Evolutionary conservation across 64 coral and sea anemone species (phyloP).

Genomic region (Montipora efflorescens): DNA sequence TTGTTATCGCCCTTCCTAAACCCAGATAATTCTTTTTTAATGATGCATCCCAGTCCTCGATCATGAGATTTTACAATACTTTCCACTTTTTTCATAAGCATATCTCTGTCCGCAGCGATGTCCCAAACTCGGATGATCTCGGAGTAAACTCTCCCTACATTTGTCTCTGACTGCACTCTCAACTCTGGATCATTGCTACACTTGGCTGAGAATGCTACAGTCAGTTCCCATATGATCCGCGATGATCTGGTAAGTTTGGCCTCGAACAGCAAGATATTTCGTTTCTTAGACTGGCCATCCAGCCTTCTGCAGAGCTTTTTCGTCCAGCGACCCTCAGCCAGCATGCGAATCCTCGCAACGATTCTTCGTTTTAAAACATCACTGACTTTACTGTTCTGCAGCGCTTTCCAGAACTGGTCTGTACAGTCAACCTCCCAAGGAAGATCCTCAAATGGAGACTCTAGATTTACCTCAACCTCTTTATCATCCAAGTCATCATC

Average conservation of each 20-base stretch:
- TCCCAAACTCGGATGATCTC: slow-evolving; percentile 85
- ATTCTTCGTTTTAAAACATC: slow-evolving; percentile 50
- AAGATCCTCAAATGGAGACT: slow-evolving; percentile 71
- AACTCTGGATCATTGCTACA: slow-evolving; percentile 69
- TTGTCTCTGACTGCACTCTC: slow-evolving; percentile 31
- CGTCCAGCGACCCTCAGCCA: slow-evolving; percentile 68
- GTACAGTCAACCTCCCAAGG: slow-evolving; percentile 82
- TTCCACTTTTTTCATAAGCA: slow-evolving; percentile 55
- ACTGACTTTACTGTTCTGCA: slow-evolving; percentile 43
- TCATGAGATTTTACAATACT: slow-evolving; percentile 71
- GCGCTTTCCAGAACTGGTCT: slow-evolving; percentile 63
- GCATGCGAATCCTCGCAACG: slow-evolving; percentile 63
- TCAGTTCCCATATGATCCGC: slow-evolving; percentile 74
- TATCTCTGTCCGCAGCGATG: slow-evolving; percentile 66
- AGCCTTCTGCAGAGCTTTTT: slow-evolving; percentile 65
- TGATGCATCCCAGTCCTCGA: slow-evolving; percentile 65
- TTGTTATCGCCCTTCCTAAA: slow-evolving; percentile 28
- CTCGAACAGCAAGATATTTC: slow-evolving; percentile 65
- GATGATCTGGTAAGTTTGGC: slow-evolving; percentile 49
- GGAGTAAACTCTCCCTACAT: slow-evolving; percentile 60
- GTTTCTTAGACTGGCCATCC: slow-evolving; percentile 34
- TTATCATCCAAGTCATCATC: slow-evolving; percentile 25
- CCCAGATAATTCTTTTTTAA: slow-evolving; percentile 71
- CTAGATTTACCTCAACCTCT: slow-evolving; percentile 11
- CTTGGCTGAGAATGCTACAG: slow-evolving; percentile 68